phyloP scores from a whole-genome alignment of 2,888 invertebrate species.

The Pseudococcus longispinus region DNA sequence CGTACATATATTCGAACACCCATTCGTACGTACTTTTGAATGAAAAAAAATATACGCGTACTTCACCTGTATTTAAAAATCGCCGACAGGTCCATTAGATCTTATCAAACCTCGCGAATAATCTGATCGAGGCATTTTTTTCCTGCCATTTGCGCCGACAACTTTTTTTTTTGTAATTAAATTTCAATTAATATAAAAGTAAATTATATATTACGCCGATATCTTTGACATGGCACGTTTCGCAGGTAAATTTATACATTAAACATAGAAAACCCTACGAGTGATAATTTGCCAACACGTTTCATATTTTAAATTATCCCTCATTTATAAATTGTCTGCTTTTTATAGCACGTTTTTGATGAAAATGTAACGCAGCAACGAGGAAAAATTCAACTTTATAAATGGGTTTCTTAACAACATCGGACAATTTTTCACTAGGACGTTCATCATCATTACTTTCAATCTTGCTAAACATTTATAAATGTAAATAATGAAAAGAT shows the following conservation, averaged over 20 bases:
- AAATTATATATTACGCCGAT: neutral
- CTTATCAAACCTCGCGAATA: neutral
- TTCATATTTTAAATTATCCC: neutral
- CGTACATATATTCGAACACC: neutral
- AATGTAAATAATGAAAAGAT: conserved; percentile 18
- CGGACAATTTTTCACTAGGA: conserved; percentile 15
- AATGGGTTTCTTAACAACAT: conserved; percentile 21
- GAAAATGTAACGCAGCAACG: conserved; percentile 5
- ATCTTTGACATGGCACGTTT: conserved; percentile 3
- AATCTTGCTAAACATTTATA: conserved; percentile 18
- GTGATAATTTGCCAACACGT: conserved; percentile 2
- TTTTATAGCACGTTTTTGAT: neutral
- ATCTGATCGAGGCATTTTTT: neutral
- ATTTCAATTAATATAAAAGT: conserved; percentile 8
- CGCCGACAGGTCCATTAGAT: neutral
- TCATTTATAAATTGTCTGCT: conserved; percentile 9
- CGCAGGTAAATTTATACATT: neutral
- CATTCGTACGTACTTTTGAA: neutral
- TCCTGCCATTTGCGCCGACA: neutral
- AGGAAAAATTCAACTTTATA: conserved; percentile 18
- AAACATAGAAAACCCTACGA: neutral
- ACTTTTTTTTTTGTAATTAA: neutral
- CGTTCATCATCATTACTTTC: conserved; percentile 22
- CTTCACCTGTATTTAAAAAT: neutral
- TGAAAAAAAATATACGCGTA: neutral